phyloP scores from a whole-genome alignment of 2,113 vertebrate genomes.

The Thunnus thynnus region DNA sequence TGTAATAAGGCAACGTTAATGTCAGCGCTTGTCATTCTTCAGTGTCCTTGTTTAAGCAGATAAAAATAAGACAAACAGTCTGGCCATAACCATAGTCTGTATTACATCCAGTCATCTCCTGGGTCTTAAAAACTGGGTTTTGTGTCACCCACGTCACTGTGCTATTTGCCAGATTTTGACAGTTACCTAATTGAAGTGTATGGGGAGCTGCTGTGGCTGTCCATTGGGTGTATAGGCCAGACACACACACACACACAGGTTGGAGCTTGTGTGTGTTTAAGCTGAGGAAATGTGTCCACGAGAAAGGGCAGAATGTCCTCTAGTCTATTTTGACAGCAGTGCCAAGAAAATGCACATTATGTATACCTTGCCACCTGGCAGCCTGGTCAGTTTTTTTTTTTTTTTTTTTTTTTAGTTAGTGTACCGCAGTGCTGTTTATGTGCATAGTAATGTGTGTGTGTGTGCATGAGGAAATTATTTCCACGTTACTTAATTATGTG shows the following conservation, averaged over 20 bases:
- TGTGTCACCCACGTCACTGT: constrained; percentile 61
- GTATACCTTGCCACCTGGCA: neutral
- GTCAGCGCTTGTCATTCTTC: neutral
- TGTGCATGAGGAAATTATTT: constrained; percentile 22
- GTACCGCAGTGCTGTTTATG: neutral
- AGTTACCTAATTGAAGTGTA: constrained; percentile 49
- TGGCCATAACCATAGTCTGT: neutral
- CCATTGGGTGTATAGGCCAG: constrained; percentile 2
- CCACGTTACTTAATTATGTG: constrained; percentile 34
- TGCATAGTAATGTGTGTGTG: constrained; percentile 18
- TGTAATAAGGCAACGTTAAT: neutral
- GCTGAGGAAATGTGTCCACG: constrained; percentile 12
- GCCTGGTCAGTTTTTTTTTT: neutral
- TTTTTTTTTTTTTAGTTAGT: neutral
- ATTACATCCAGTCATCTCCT: constrained; percentile 43
- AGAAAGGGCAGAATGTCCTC: constrained; percentile 10
- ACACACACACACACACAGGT: constrained; percentile 24
- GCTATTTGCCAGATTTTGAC: constrained; percentile 55
- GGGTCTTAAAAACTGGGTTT: constrained; percentile 66
- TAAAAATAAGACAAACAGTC: constrained; percentile 30
- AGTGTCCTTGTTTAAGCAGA: constrained; percentile 32
- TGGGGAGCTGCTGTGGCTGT: constrained; percentile 9
- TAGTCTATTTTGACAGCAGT: constrained; percentile 20
- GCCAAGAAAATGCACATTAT: neutral
- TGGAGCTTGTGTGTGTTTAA: constrained; percentile 28